Conservation (phyloP, 2,888 invertebrate genomes). For the Eupsilia transversa region DNA sequence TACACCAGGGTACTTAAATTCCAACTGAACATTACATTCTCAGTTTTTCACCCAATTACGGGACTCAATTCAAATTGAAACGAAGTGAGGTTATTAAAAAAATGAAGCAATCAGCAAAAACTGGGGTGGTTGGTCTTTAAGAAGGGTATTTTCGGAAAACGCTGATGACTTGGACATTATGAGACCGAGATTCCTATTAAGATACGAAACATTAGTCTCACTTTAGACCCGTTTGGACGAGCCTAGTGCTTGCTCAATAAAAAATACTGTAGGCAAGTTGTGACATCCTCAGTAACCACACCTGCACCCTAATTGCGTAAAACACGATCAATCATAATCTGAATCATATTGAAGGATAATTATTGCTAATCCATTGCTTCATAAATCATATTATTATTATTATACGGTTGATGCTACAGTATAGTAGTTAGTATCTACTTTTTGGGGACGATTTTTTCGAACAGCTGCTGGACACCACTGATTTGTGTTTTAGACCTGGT, state of each 20-base stretch:
- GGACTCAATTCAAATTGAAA: slow-evolving; percentile 75
- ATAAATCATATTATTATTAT: too few relatives aligned
- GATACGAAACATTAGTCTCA: slow-evolving; percentile 88
- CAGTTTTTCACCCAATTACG: slow-evolving; percentile 69
- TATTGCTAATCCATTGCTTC: too few relatives aligned
- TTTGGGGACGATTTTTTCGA: too few relatives aligned
- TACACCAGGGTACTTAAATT: slow-evolving; percentile 26
- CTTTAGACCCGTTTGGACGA: slow-evolving; percentile 74
- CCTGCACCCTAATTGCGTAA: too few relatives aligned
- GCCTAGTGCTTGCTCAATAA: slow-evolving; percentile 58
- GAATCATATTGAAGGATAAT: too few relatives aligned
- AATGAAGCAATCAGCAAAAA: slow-evolving; percentile 82
- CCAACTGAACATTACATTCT: slow-evolving; percentile 30
- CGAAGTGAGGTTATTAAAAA: slow-evolving; percentile 81
- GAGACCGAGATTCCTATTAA: slow-evolving; percentile 89
- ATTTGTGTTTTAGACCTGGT: not conserved
- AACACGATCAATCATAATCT: too few relatives aligned
- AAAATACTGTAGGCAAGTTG: slow-evolving; percentile 40
- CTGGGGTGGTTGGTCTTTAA: slow-evolving; percentile 74
- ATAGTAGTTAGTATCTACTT: too few relatives aligned
- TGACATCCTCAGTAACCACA: too few relatives aligned
- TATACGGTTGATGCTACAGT: too few relatives aligned
- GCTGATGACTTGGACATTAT: slow-evolving; percentile 89
- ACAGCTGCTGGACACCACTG: not conserved
- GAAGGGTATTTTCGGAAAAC: slow-evolving; percentile 84